Base-by-base conservation (phyloP, 2,113 vertebrate genomes). In the Megalops atlanticus region DNA sequence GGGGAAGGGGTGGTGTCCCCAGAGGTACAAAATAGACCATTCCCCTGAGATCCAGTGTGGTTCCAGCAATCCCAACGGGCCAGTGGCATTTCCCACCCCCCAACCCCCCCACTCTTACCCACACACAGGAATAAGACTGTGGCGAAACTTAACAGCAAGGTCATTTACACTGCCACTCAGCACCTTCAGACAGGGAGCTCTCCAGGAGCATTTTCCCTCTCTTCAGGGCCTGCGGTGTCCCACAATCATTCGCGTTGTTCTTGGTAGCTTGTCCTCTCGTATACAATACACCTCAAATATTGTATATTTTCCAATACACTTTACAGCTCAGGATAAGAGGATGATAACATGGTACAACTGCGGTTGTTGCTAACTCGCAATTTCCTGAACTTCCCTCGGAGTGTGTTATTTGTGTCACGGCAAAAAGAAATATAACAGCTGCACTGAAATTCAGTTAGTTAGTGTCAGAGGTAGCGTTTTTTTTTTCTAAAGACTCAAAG, bases 381-480 rank as follows among this genome's bases (percentile, higher is more conserved):
- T n/a, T n/a, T n/a, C n/a, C n/a, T n/a, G n/a, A n/a, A n/a, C n/a
- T n/a, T n/a, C n/a, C n/a, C n/a, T n/a, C n/a, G n/a, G n/a, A n/a
- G n/a, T n/a, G n/a, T n/a, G n/a, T n/a, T n/a, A n/a, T n/a, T n/a
- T n/a, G n/a, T n/a, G n/a, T n/a, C n/a, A n/a, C n/a, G n/a, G n/a
- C n/a, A n/a, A n/a, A n/a, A n/a, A n/a, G n/a, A n/a, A n/a, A n/a
- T n/a, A n/a, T n/a, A n/a, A n/a, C n/a, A n/a, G n/a, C n/a, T n/a
- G n/a, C 76, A 58, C 31, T 27, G 76, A 77, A 36, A 54, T 35
- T 15, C 40, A 77, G 33, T 77, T 14, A 77, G 33, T 77, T 14
- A 69, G 64, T 36, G 11, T 58, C 36, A 69, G 70, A 14, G n/a
- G 64, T 31, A 76, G 41, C 41, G 33, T 45, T n/a, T n/a, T n/a